phyloP scores from a whole-genome alignment of 2,113 vertebrate genomes.

The Urocolius indicus region DNA sequence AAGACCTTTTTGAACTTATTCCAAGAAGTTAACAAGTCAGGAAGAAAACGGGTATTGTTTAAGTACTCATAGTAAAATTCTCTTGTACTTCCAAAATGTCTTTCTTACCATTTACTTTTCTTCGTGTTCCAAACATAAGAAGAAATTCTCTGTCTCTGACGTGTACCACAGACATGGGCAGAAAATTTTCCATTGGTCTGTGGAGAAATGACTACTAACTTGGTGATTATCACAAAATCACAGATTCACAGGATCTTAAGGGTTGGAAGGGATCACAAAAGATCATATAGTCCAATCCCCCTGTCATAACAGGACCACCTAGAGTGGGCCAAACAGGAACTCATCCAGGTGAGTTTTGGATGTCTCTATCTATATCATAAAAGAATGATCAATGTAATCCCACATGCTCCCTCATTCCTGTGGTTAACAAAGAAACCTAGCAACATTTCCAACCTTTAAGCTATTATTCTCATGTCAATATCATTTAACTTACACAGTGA shows the following conservation, averaged over 20 bases:
- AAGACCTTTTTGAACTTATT: not conserved
- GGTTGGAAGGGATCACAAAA: no score
- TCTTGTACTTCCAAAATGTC: not conserved
- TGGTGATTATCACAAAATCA: not conserved
- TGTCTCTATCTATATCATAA: not conserved
- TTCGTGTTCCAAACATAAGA: not conserved
- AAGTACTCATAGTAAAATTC: not conserved
- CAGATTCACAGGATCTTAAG: no score
- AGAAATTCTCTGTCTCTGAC: not conserved
- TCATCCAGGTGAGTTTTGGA: no score
- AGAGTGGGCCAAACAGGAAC: no score
- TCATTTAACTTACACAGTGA: not conserved
- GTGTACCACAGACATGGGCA: not conserved
- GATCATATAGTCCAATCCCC: no score
- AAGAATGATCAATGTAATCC: not conserved
- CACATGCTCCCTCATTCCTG: not conserved
- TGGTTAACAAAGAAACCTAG: not conserved
- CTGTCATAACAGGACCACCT: no score
- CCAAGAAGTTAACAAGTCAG: not conserved
- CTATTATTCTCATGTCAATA: not conserved
- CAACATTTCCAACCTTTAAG: not conserved
- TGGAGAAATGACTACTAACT: not conserved
- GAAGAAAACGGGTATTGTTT: not conserved
- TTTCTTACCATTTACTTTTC: not conserved
- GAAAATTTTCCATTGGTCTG: not conserved